phyloP scores from a whole-genome alignment of 2,113 vertebrate species.

The Patagioenas fasciata region DNA sequence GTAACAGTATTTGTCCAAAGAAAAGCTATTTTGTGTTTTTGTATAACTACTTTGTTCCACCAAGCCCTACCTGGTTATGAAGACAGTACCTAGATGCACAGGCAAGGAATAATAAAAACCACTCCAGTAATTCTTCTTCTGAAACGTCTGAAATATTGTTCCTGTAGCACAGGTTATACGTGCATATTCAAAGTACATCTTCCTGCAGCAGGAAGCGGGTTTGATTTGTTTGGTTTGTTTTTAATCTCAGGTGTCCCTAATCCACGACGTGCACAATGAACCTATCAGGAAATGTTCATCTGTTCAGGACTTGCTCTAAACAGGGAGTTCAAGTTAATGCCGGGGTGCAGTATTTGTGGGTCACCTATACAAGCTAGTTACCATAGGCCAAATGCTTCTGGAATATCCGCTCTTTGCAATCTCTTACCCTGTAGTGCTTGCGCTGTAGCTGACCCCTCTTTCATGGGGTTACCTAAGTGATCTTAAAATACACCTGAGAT shows the following conservation, averaged over 20 bases:
- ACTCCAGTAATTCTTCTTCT: background rate
- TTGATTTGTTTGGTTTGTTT: background rate
- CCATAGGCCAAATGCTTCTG: background rate
- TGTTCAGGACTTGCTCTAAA: background rate
- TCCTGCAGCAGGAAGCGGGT: background rate
- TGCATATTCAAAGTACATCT: background rate
- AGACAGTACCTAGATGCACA: background rate
- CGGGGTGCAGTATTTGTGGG: background rate
- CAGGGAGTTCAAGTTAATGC: background rate
- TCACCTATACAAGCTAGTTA: background rate
- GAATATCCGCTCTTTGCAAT: background rate
- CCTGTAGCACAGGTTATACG: background rate
- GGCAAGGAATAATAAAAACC: background rate
- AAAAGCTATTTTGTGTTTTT: background rate
- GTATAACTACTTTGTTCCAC: background rate
- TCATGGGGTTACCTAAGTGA: background rate
- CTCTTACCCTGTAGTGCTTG: background rate
- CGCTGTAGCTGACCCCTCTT: background rate
- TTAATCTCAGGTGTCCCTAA: background rate
- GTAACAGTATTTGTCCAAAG: background rate
- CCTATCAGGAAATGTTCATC: background rate
- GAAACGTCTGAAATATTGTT: background rate
- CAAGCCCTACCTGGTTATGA: background rate
- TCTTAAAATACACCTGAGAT: background rate
- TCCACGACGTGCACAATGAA: background rate